These are phyloP conservation scores for Bombyx huttoni DNA, from an alignment of 2,888 invertebrate genomes.

Conservation along the genomic window DNA sequence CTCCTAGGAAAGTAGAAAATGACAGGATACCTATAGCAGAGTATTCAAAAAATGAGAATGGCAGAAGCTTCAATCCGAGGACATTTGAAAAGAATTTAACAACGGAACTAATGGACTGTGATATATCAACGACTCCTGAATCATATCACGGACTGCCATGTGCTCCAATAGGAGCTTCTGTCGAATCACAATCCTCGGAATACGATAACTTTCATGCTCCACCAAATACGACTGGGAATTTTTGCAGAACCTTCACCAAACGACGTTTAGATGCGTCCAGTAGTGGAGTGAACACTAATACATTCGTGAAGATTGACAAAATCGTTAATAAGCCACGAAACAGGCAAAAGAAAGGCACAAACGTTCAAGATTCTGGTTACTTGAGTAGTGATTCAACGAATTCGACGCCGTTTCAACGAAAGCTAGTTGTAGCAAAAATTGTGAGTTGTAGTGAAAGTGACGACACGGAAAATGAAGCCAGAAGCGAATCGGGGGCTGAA, in stretches of 20 bases:
- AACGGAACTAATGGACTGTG: conserved; percentile 23
- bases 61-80: conserved; percentile 75
- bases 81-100: conserved; percentile 32
- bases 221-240: conserved; percentile 19
- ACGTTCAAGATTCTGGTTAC: conserved; percentile 85
- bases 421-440: conserved; percentile 60
- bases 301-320: conserved; percentile 45
- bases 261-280: conserved; percentile 23
- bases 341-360: conserved; percentile 45
- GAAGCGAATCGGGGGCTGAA: conserved; percentile 90
- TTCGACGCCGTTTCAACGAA: conserved; percentile 56
- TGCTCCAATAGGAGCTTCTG: conserved; percentile 66
- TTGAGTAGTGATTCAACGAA: conserved; percentile 85
- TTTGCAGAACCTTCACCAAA: conserved; percentile 30
- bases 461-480: conserved; percentile 84
- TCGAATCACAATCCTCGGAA: conserved; percentile 62
- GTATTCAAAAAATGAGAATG: conserved; percentile 77
- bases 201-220: conserved; percentile 45
- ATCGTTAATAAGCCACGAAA: conserved; percentile 34
- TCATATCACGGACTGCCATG: conserved; percentile 34
- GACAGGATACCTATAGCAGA: conserved; percentile 39
- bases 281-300: conserved; percentile 41
- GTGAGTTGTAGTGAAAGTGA: conserved; percentile 81
- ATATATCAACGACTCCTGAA: conserved; percentile 30
- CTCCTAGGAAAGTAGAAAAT: conserved; percentile 64